These are phyloP conservation scores for Lasioglossum malachurum DNA, from an alignment of 2,888 invertebrate species.

Conservation along the genomic window DNA sequence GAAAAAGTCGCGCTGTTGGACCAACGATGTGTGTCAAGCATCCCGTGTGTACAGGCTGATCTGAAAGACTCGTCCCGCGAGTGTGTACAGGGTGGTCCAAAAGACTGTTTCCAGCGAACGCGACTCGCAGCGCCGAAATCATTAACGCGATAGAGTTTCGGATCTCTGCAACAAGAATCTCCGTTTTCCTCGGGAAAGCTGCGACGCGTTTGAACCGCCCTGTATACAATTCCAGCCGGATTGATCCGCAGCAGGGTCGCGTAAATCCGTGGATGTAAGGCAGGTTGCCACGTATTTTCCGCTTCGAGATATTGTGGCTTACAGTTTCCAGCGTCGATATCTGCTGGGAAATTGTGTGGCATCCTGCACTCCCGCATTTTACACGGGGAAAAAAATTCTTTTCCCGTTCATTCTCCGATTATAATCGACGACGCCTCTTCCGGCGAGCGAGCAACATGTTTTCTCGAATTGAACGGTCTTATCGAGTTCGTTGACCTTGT, in stretches of 20 bases:
- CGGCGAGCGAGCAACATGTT: background rate
- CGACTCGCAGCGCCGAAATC: background rate
- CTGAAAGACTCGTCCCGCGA: background rate
- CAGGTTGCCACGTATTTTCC: constrained; percentile 4
- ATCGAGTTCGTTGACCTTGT: no score
- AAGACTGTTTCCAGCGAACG: background rate
- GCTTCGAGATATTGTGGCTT: background rate
- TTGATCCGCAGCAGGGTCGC: constrained; percentile 1
- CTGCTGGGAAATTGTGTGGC: background rate
- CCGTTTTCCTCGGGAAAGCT: background rate
- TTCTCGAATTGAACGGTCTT: background rate
- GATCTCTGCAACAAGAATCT: background rate
- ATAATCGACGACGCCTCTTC: background rate
- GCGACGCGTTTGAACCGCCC: background rate
- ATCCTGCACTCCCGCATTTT: background rate
- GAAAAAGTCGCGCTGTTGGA: constrained; percentile 29
- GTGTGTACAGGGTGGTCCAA: constrained; percentile 11
- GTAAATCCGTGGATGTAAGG: constrained; percentile 9
- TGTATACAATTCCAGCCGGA: background rate
- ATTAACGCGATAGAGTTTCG: background rate
- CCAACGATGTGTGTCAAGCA: constrained; percentile 21
- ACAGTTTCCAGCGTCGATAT: background rate
- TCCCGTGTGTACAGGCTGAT: constrained; percentile 18
- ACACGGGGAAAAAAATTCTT: background rate
- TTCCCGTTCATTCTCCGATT: background rate